Evolutionary conservation across 2,113 vertebrate genomes (phyloP), one percentile per base, ranked within the genome.

Genomic region (Scytalopus superciliaris): DNA sequence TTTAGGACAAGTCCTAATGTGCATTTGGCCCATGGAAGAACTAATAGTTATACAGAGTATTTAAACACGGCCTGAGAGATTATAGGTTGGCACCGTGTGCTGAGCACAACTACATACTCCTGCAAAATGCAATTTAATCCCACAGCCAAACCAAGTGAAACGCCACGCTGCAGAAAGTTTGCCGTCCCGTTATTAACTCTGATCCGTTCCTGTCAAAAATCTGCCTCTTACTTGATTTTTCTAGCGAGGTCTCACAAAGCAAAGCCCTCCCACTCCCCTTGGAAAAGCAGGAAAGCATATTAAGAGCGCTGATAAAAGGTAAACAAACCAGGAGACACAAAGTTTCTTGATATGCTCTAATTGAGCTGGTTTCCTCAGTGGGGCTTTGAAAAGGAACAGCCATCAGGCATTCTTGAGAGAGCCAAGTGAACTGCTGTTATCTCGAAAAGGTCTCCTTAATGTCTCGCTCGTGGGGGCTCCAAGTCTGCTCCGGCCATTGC

Each of bases 401-500:
- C 95, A 94, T 83, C 35, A 97, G 96, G 94, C 90, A 59, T 92
- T 95, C 90, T 87, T 44, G 75, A 88, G 90, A 92, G 95, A 94
- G 97, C 96, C 96, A 97, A 96, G 92, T 81, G 95, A 96, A 97
- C 95, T 64, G 95, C 37, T 64, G 75, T 97, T 97, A 98, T 98
- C 97, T 96, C 89, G 31, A 19, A 89, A 95, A 96, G 94, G 94
- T 95, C 97, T 97, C 94, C 96, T 96, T 53, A 19, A 85, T 93
- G 97, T 97, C 94, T 97, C 89, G 97, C 95, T 97, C 59, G 89
- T 97, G 95, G 96, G 92, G 97, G 97, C 97, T 98, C 97, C 97
- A 93, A 87, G 93, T 94, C 95, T 95, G 92, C 94, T 96, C 82
- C 3, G 60, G 92, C 86, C 95, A 94, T 77, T 91, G 95, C 94